These are phyloP conservation scores for Chloromyia formosa DNA, from an alignment of 2,888 invertebrate species.

Conservation along the genomic window DNA sequence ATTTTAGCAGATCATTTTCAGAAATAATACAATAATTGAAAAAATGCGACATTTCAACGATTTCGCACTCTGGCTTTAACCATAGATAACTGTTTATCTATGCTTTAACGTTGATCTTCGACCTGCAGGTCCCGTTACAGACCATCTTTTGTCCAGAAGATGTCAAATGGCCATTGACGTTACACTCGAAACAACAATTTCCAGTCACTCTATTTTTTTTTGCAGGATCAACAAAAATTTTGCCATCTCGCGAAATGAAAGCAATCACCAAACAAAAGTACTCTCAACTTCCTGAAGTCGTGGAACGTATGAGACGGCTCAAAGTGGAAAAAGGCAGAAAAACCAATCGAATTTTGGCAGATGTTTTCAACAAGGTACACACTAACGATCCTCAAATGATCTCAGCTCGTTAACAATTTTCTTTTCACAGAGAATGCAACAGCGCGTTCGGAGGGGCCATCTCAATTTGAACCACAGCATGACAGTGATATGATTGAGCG, in stretches of 20 bases:
- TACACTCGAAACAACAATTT: too few species aligned
- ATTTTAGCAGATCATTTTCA: too few species aligned
- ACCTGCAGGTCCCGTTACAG: too few species aligned
- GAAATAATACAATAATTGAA: too few species aligned
- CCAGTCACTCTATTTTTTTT: slow-evolving; percentile 47
- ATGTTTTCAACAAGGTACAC: slow-evolving; percentile 78
- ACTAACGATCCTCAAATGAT: background rate
- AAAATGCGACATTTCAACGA: too few species aligned
- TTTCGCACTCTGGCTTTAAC: too few species aligned
- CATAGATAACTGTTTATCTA: too few species aligned
- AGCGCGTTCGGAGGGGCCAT: slow-evolving; percentile 60
- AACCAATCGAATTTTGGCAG: slow-evolving; percentile 78
- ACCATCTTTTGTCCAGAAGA: too few species aligned
- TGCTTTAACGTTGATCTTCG: too few species aligned
- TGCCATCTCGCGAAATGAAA: slow-evolving; percentile 69
- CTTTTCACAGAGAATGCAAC: slow-evolving; percentile 58
- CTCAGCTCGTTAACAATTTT: too few species aligned
- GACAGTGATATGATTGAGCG: slow-evolving; percentile 56
- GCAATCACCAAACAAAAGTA: slow-evolving; percentile 71
- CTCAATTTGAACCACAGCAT: slow-evolving; percentile 60
- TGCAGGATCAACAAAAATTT: slow-evolving; percentile 65
- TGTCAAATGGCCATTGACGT: too few species aligned
- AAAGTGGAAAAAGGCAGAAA: slow-evolving; percentile 71
- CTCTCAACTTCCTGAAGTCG: slow-evolving; percentile 76
- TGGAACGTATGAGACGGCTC: slow-evolving; percentile 69